Conservation (phyloP, 1,140 invertebrate genomes). For the Sarcophaga peregrina region DNA sequence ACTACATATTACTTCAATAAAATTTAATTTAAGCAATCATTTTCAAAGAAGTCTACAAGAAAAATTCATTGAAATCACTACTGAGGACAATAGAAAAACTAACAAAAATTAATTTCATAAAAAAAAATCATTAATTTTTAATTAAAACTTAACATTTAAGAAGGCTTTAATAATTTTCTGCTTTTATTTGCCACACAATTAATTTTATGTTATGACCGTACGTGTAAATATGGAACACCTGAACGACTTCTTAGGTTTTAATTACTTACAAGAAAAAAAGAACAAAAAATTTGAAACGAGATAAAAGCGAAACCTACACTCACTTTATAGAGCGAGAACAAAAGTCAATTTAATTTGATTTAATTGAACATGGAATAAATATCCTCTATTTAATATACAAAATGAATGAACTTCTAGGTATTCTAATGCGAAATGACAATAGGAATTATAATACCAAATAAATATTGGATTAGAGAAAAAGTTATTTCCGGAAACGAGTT, state of each 20-base stretch:
- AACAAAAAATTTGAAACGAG: not conserved
- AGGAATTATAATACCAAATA: slow-evolving; percentile 10
- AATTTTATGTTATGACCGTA: not conserved
- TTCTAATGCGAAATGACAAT: slow-evolving; percentile 5
- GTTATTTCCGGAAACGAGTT: not conserved
- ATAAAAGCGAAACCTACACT: not conserved
- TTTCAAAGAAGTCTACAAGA: too few relatives aligned
- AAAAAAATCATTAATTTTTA: too few relatives aligned
- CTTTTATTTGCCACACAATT: too few relatives aligned
- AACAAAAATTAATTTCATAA: too few relatives aligned
- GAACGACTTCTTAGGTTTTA: not conserved
- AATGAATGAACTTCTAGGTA: not conserved
- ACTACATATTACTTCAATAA: too few relatives aligned
- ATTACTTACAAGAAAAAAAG: not conserved
- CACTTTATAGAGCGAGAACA: not conserved
- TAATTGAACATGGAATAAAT: slow-evolving; percentile 9
- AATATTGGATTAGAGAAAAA: not conserved
- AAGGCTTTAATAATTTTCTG: too few relatives aligned
- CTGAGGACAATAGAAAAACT: too few relatives aligned
- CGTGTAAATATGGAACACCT: not conserved
- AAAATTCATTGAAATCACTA: too few relatives aligned
- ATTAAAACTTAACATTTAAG: too few relatives aligned
- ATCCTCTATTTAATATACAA: not conserved
- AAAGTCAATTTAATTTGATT: slow-evolving; percentile 15
- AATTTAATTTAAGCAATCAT: too few relatives aligned